Conservation (phyloP, 2,888 invertebrate species). For the Apantesis nais region DNA sequence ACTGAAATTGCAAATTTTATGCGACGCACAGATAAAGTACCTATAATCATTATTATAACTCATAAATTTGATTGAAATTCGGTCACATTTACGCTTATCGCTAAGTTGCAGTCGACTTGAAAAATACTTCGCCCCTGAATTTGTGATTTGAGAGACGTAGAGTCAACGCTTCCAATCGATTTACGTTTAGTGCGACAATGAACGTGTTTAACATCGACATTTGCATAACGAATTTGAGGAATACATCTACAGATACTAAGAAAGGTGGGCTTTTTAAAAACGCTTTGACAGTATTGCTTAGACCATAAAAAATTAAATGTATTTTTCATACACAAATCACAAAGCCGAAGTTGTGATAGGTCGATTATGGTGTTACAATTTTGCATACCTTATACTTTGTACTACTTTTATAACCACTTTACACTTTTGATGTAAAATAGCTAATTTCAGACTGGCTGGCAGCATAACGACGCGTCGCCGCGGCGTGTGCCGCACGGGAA, state of each 20-base stretch:
- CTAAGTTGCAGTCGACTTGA: conserved; percentile 81
- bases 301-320: not conserved
- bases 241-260: conserved; percentile 50
- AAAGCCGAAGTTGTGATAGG: not conserved
- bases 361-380: not conserved
- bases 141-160: conserved; percentile 67
- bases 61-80: conserved; percentile 86
- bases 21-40: conserved; percentile 79
- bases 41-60: conserved; percentile 85
- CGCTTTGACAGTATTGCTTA: not conserved
- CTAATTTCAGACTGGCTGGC: too few relatives aligned
- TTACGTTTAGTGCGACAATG: conserved; percentile 78
- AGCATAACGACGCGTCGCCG: too few relatives aligned
- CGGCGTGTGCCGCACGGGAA: too few relatives aligned
- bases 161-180: conserved; percentile 79
- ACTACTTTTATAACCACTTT: not conserved
- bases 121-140: conserved; percentile 73
- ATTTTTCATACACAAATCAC: not conserved
- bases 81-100: conserved; percentile 84
- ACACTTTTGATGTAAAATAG: not conserved
- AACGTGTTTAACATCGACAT: conserved; percentile 76
- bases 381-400: not conserved
- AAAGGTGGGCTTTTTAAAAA: not conserved
- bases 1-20: conserved; percentile 82
- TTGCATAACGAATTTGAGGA: conserved; percentile 71